Percentiles rank a stretch among this genome's conserved stretches.
phyloP scores from a whole-genome alignment of 2,113 vertebrate species.

The Struthidea cinerea region DNA sequence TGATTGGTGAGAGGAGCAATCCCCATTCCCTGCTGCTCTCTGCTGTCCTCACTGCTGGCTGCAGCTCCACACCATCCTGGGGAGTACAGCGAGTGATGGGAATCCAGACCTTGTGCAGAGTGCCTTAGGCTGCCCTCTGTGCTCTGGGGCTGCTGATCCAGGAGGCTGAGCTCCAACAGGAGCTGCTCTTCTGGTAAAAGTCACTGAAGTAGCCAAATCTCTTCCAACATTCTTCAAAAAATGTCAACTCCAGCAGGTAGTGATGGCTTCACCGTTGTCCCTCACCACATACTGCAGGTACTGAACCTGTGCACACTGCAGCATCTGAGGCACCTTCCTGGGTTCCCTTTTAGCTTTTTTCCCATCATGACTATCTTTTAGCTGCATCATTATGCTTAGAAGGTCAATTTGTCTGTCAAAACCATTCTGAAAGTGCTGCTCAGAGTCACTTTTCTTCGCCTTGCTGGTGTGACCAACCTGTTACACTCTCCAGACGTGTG shows the following conservation, averaged over 20 bases:
- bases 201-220: background rate
- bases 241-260: background rate
- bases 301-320: background rate
- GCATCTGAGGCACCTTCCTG: background rate
- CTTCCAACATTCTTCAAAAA: background rate
- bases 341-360: background rate
- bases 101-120: background rate
- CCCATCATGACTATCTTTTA: background rate
- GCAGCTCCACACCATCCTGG: background rate
- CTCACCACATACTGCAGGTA: background rate
- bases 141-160: background rate
- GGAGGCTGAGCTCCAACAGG: background rate
- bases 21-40: background rate
- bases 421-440: background rate
- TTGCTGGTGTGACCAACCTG: background rate
- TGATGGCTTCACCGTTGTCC: background rate
- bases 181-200: background rate
- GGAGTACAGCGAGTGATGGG: background rate
- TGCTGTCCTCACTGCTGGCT: background rate
- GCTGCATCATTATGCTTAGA: background rate
- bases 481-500: rapidly evolving
- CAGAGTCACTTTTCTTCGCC: background rate
- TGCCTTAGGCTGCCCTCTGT: background rate
- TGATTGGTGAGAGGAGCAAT: background rate
- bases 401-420: background rate